Evolutionary conservation across 2,888 invertebrate species (phyloP).

Genomic region (Calephelis perditalis): DNA sequence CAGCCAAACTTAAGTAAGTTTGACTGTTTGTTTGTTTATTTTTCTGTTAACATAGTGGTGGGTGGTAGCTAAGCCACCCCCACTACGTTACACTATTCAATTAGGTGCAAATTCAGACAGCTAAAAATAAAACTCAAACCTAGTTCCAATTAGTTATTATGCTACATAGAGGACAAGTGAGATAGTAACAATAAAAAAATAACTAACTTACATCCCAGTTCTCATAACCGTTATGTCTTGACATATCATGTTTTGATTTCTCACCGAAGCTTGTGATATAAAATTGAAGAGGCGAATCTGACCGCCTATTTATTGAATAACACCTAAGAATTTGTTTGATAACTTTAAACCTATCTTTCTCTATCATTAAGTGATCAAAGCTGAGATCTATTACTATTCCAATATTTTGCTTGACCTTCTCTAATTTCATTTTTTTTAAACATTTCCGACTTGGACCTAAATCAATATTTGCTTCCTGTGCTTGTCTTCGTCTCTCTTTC

Average conservation of each 20-base stretch:
- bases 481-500: conserved; percentile 83
- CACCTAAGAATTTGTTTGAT: conserved; percentile 94
- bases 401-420: conserved; percentile 82
- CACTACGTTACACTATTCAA: too few relatives aligned
- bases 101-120: too few relatives aligned
- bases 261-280: conserved; percentile 90
- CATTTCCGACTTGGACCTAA: conserved; percentile 89
- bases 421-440: conserved; percentile 85
- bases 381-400: conserved; percentile 92
- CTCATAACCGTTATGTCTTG: conserved; percentile 90
- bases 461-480: conserved; percentile 83
- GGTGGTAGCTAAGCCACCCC: too few relatives aligned
- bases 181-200: conserved; percentile 18
- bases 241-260: conserved; percentile 84
- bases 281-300: conserved; percentile 87
- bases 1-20: too few relatives aligned
- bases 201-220: conserved; percentile 92
- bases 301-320: conserved; percentile 93
- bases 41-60: too few relatives aligned
- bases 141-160: too few relatives aligned
- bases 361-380: conserved; percentile 94
- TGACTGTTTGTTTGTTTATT: too few relatives aligned
- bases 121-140: too few relatives aligned
- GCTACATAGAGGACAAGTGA: background rate
- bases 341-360: conserved; percentile 91